A percentile compares a stretch with the other conserved stretches of the same genome.
Evolutionary conservation across 2,113 vertebrate genomes (phyloP).

Genomic region (Paralichthys olivaceus): DNA sequence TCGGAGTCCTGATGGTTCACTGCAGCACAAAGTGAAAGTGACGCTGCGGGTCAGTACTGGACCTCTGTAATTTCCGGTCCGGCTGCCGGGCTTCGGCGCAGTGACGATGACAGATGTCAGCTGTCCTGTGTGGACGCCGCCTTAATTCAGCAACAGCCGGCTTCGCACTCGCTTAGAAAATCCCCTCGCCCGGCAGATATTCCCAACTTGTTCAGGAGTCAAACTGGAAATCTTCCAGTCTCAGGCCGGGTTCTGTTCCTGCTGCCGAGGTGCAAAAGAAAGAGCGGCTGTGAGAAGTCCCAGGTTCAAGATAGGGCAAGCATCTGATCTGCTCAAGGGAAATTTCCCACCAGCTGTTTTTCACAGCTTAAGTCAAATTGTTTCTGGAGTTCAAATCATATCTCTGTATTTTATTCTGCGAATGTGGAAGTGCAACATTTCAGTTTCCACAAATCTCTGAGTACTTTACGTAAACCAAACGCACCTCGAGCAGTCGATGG

Average conservation of each 20-base stretch:
- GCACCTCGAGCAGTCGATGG: background rate
- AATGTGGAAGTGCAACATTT: background rate
- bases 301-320: background rate
- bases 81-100: constrained; percentile 1
- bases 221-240: constrained; percentile 34
- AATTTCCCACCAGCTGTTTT: too few relatives aligned
- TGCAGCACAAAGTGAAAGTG: constrained; percentile 7
- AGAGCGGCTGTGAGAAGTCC: background rate
- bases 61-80: constrained; percentile 27
- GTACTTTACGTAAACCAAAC: constrained; percentile 22
- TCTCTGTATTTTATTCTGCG: background rate
- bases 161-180: constrained; percentile 40
- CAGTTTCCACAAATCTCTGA: too few relatives aligned
- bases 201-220: constrained; percentile 23
- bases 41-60: constrained; percentile 15
- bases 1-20: background rate
- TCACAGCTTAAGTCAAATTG: background rate
- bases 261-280: constrained; percentile 18
- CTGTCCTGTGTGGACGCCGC: constrained; percentile 18
- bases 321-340: background rate
- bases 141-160: constrained; percentile 39
- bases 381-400: background rate
- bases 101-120: constrained; percentile 43
- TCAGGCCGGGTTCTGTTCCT: constrained; percentile 9
- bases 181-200: constrained; percentile 26